phyloP scores from a whole-genome alignment of 2,888 invertebrate species.

The Zygogramma bicolorata region DNA sequence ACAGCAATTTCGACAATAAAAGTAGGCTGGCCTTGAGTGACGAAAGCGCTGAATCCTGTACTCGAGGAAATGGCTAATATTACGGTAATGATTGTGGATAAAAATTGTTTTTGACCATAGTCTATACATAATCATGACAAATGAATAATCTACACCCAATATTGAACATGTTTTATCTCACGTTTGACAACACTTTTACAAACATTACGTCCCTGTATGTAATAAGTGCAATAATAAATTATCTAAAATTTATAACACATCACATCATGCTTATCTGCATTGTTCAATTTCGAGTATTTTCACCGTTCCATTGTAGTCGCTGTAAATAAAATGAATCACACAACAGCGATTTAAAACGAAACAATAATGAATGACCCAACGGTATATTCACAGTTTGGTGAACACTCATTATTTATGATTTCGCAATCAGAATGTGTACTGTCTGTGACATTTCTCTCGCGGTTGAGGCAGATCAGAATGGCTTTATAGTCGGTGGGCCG shows the following conservation, averaged over 20 bases:
- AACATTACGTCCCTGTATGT: too few relatives aligned
- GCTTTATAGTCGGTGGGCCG: not conserved
- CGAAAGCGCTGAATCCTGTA: too few relatives aligned
- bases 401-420: slow-evolving; percentile 2
- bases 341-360: not conserved
- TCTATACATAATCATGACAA: too few relatives aligned
- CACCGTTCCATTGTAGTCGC: not conserved
- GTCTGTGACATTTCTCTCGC: slow-evolving; percentile 3
- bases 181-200: too few relatives aligned
- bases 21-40: too few relatives aligned
- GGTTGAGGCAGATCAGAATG: not conserved
- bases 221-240: too few relatives aligned
- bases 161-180: too few relatives aligned
- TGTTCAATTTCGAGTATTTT: not conserved
- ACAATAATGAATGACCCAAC: slow-evolving; percentile 14
- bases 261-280: not conserved
- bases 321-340: slow-evolving; percentile 8
- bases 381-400: slow-evolving; percentile 18
- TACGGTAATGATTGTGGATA: too few relatives aligned
- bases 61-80: too few relatives aligned
- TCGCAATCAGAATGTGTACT: not conserved
- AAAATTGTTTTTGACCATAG: too few relatives aligned
- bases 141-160: too few relatives aligned
- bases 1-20: too few relatives aligned
- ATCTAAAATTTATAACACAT: not conserved